phyloP scores from a whole-genome alignment of 2,888 invertebrate species.

The Frankliniella intonsa region DNA sequence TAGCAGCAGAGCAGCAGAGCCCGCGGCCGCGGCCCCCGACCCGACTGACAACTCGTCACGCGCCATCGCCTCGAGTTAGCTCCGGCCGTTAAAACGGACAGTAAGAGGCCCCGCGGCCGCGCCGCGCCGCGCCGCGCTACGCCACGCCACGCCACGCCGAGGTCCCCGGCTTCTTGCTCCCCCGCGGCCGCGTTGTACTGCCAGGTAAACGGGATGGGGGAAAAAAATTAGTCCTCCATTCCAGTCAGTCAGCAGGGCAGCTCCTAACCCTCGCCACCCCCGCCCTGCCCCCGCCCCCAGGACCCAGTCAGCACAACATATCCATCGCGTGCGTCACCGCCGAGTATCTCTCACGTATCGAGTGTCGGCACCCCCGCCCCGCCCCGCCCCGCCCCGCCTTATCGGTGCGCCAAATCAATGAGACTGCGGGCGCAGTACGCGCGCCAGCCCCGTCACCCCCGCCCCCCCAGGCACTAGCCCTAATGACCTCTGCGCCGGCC shows the following conservation, averaged over 20 bases:
- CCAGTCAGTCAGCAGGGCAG: too few species aligned
- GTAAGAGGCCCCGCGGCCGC: neutral
- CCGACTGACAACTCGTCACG: slow-evolving; percentile 27
- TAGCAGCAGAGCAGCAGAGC: neutral
- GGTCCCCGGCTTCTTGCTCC: neutral
- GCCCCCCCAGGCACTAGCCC: neutral
- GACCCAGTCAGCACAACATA: too few species aligned
- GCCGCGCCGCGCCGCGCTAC: neutral
- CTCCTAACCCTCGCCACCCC: too few species aligned
- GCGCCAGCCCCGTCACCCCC: neutral
- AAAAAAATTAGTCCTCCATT: too few species aligned
- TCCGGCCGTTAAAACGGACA: neutral
- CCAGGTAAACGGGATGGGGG: too few species aligned
- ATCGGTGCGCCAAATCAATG: too few species aligned
- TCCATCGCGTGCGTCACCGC: too few species aligned
- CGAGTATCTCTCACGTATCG: too few species aligned
- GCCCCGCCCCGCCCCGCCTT: too few species aligned
- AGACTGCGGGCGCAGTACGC: too few species aligned
- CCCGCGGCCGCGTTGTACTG: neutral
- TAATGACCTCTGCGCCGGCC: neutral
- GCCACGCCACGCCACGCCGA: neutral
- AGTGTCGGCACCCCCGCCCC: too few species aligned
- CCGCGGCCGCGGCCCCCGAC: slow-evolving; percentile 19
- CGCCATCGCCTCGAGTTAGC: slow-evolving; percentile 10
- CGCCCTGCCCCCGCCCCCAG: too few species aligned